Conservation (phyloP, 2,888 invertebrate genomes). For the Andrena hattorfiana region DNA sequence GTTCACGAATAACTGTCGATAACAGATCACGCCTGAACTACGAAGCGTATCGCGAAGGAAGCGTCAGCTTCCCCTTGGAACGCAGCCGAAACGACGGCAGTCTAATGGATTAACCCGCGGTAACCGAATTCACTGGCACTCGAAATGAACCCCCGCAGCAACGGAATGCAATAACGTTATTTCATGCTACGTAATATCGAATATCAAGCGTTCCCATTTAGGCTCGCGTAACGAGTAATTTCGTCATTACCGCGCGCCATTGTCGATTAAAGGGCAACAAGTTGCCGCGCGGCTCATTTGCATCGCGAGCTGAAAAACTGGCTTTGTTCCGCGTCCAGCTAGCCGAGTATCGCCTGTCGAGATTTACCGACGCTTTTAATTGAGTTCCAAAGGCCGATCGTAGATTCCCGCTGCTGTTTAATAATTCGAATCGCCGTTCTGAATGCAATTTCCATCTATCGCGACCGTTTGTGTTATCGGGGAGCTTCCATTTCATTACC, state of each 20-base stretch:
- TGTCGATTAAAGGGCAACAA: conserved; percentile 51
- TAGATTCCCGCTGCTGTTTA: conserved; percentile 31
- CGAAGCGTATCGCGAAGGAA: not conserved
- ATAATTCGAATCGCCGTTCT: not conserved
- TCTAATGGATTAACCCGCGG: not conserved
- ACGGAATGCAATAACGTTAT: conserved; percentile 19
- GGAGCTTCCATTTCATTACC: too few species aligned
- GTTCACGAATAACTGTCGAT: not conserved
- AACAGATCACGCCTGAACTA: not conserved
- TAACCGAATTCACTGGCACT: not conserved
- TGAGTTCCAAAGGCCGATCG: conserved; percentile 27
- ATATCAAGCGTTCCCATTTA: conserved; percentile 16
- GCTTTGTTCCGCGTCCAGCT: not conserved
- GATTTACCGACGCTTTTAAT: conserved; percentile 43
- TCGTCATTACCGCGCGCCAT: conserved; percentile 27
- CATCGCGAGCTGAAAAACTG: conserved; percentile 25
- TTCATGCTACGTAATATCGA: not conserved
- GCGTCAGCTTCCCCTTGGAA: not conserved
- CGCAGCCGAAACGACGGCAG: not conserved
- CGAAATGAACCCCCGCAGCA: not conserved
- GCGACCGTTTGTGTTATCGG: not conserved
- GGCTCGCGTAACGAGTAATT: conserved; percentile 43
- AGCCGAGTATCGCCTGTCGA: not conserved
- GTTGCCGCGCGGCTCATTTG: conserved; percentile 33
- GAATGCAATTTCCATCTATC: not conserved